Conservation (phyloP, 2,888 invertebrate genomes). For the Drosophila suboccidentalis region DNA sequence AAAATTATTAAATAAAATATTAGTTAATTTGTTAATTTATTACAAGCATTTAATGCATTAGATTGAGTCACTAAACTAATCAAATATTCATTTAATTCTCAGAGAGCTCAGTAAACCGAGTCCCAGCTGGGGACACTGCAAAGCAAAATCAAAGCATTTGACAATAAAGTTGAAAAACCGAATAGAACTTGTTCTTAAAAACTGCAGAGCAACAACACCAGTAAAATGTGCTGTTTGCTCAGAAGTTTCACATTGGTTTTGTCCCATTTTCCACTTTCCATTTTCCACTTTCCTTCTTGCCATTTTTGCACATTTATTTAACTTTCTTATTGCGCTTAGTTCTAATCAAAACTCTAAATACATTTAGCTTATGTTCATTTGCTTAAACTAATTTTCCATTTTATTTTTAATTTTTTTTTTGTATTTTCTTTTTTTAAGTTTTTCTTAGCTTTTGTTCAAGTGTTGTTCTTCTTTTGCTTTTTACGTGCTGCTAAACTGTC, state of each 20-base stretch:
- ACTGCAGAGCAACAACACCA: constrained; percentile 31
- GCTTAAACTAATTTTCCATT: constrained; percentile 59
- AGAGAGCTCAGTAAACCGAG: constrained; percentile 2
- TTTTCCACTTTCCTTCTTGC: background rate
- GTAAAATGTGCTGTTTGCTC: constrained; percentile 40
- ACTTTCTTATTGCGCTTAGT: constrained; percentile 52
- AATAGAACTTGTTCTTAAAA: constrained; percentile 15
- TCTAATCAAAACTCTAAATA: constrained; percentile 79
- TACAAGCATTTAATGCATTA: constrained; percentile 69
- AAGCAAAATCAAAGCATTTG: constrained; percentile 34
- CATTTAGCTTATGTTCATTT: constrained; percentile 70
- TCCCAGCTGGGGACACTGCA: constrained; percentile 7
- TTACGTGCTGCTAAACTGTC: constrained; percentile 36
- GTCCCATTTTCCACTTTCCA: background rate
- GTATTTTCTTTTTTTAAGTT: constrained; percentile 2
- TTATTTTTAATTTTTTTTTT: constrained; percentile 21
- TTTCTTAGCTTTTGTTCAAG: constrained; percentile 26
- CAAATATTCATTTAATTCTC: constrained; percentile 26
- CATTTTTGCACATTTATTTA: constrained; percentile 42
- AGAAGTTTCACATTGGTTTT: constrained; percentile 36
- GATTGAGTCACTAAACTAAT: constrained; percentile 62
- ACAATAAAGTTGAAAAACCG: constrained; percentile 4
- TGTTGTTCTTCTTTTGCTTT: constrained; percentile 26
- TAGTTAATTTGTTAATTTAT: constrained; percentile 42
- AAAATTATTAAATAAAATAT: constrained; percentile 22